Evolutionary conservation across 2,113 vertebrate genomes (phyloP).

Genomic region (Anthoscopus minutus): DNA sequence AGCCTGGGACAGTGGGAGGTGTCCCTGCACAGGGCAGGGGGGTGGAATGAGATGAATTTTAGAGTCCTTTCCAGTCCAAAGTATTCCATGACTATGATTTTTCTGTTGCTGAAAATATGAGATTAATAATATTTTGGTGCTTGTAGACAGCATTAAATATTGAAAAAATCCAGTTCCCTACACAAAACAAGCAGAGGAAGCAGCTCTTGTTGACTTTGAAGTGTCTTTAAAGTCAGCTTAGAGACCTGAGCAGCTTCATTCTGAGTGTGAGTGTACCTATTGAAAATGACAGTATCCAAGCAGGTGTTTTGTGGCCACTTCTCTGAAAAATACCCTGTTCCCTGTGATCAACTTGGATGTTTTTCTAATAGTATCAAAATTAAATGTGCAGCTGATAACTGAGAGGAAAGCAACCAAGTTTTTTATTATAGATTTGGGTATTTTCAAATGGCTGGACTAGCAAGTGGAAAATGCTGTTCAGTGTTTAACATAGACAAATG

Average conservation of each 20-base stretch:
- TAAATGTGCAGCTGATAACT: not conserved
- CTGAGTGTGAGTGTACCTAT: not conserved
- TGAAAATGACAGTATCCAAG: not conserved
- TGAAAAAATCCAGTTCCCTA: not conserved
- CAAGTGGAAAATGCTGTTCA: conserved; percentile 26
- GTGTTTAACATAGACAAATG: conserved; percentile 33
- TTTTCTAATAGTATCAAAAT: not conserved
- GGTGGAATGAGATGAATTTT: fast-evolving
- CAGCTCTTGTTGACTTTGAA: not conserved
- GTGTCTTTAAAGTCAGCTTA: not conserved
- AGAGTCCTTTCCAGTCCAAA: not conserved
- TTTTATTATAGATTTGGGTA: not conserved
- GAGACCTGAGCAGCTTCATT: not conserved
- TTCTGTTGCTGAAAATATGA: not conserved
- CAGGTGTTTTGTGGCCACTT: not conserved
- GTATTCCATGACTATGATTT: not conserved
- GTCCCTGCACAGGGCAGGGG: not conserved
- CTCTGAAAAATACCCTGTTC: not conserved
- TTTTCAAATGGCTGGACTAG: not conserved
- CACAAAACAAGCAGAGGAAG: not conserved
- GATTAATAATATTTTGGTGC: not conserved
- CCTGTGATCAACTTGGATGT: not conserved
- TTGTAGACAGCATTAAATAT: not conserved
- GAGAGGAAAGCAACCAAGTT: not conserved
- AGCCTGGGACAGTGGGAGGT: not conserved